Conservation (phyloP, 2,888 invertebrate species). For the Orchesella flavescens region DNA sequence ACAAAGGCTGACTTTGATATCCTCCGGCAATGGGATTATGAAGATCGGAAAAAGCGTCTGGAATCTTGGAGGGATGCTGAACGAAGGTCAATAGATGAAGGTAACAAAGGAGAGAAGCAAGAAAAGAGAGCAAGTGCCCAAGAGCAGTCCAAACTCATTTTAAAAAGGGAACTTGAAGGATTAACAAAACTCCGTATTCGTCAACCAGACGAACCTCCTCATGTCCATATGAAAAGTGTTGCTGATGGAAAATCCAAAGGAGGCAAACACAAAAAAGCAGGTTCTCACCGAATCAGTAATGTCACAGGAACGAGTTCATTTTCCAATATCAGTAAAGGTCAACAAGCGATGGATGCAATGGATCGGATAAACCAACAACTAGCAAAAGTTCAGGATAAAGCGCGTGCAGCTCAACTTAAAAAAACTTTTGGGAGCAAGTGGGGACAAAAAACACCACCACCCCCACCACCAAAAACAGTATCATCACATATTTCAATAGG, state of each 20-base stretch:
- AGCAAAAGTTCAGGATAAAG: background rate
- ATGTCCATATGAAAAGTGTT: too few species aligned
- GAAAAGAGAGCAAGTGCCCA: background rate
- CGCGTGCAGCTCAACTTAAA: background rate
- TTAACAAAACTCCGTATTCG: conserved; percentile 1
- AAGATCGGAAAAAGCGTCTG: conserved; percentile 38
- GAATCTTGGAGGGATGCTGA: conserved; percentile 18
- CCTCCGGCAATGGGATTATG: conserved; percentile 36
- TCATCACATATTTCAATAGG: too few species aligned
- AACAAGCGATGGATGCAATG: background rate
- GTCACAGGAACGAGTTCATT: too few species aligned
- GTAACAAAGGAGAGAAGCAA: background rate
- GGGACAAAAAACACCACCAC: background rate
- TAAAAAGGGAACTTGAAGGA: conserved; percentile 33
- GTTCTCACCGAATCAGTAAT: background rate
- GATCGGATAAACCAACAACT: background rate
- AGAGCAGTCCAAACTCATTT: background rate
- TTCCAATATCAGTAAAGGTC: background rate
- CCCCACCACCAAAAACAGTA: background rate
- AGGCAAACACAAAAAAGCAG: background rate
- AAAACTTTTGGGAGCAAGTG: conserved; percentile 9
- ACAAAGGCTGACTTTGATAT: conserved; percentile 41
- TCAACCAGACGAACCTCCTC: background rate
- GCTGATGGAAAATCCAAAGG: background rate
- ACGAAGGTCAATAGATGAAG: background rate